Conservation (phyloP, 92 coral and sea anemone genomes). For the Blastomussa wellsi region DNA sequence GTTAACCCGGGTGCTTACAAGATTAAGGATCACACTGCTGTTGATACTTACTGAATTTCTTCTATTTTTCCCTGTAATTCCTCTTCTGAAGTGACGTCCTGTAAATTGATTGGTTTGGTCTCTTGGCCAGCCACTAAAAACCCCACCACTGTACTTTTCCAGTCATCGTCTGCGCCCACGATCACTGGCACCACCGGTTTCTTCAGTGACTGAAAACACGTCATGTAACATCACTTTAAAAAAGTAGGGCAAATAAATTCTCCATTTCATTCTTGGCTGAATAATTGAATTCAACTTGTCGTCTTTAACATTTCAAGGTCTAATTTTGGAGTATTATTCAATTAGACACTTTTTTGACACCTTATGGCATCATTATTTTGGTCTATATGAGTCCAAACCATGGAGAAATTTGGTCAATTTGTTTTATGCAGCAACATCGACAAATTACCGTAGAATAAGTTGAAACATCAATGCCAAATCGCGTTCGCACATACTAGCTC, state of each 20-base stretch:
- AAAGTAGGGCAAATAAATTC: not conserved
- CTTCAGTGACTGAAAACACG: conserved; percentile 72
- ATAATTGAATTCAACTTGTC: too few species aligned
- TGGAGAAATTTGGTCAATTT: too few species aligned
- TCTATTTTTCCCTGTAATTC: conserved; percentile 49
- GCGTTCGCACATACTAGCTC: too few species aligned
- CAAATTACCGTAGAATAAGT: too few species aligned
- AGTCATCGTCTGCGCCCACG: conserved; percentile 82
- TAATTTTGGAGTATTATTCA: too few species aligned
- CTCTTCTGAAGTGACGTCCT: conserved; percentile 46
- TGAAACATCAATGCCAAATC: too few species aligned
- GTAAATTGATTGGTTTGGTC: conserved; percentile 66
- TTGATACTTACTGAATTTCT: conserved; percentile 67
- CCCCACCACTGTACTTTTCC: conserved; percentile 87
- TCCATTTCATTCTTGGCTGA: not conserved
- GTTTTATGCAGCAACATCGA: too few species aligned
- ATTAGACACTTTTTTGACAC: too few species aligned
- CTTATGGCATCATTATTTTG: too few species aligned
- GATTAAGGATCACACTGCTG: not conserved
- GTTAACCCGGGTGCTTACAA: not conserved
- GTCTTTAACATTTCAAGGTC: too few species aligned
- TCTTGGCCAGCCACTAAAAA: conserved; percentile 80
- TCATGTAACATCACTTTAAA: not conserved
- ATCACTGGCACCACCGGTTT: conserved; percentile 92
- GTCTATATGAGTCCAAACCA: too few species aligned